Conservation (phyloP, 2,888 invertebrate species). For the Drosophila setosimentum region DNA sequence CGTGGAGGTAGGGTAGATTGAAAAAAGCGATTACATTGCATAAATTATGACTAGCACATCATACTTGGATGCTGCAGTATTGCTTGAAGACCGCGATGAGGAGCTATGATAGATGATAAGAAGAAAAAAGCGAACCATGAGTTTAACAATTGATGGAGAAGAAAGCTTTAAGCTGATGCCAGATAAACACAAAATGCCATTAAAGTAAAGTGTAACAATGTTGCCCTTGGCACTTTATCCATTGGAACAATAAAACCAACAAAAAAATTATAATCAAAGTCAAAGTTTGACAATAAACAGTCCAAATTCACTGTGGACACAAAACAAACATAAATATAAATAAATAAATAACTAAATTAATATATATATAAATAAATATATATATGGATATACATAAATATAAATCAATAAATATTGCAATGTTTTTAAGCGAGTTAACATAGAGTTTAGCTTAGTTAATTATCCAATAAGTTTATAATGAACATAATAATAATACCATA, state of each 20-base stretch:
- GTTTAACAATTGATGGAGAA: slow-evolving; percentile 30
- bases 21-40: slow-evolving; percentile 70
- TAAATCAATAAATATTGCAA: neutral
- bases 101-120: slow-evolving; percentile 54
- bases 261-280: neutral
- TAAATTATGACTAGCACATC: slow-evolving; percentile 56
- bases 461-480: neutral
- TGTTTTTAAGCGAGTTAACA: neutral
- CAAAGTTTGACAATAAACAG: neutral
- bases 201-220: slow-evolving; percentile 39
- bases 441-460: neutral
- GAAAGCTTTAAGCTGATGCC: slow-evolving; percentile 26
- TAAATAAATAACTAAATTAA: too few relatives aligned
- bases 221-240: slow-evolving; percentile 11
- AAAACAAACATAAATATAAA: too few relatives aligned
- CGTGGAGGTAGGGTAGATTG: slow-evolving; percentile 25
- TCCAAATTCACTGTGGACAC: neutral
- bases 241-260: neutral
- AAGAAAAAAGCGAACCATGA: slow-evolving; percentile 23
- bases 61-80: slow-evolving; percentile 55
- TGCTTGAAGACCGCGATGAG: slow-evolving; percentile 60
- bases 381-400: too few relatives aligned
- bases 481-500: neutral
- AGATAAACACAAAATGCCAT: slow-evolving; percentile 3
- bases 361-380: too few relatives aligned